A percentile compares a stretch with the other conserved stretches of the same genome.
Evolutionary conservation across 2,797 vertebrate genomes (phyloP).

Genomic region (Myoxocephalus aenaeus): DNA sequence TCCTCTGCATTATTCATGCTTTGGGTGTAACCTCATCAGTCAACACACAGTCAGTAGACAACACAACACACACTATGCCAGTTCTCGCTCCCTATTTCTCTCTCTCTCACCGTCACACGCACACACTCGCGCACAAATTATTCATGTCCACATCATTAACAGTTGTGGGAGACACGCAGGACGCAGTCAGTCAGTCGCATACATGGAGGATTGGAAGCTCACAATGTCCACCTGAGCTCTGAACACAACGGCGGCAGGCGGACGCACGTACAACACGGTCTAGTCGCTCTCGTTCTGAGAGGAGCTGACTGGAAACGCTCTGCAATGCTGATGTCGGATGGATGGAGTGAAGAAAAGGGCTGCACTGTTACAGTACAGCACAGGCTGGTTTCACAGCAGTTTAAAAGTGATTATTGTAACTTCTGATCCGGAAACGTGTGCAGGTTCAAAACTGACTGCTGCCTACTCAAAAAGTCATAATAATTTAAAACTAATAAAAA

Average conservation of each 20-base stretch:
- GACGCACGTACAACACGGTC: no score
- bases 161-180: constrained; percentile 24
- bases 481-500: background rate
- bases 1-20: constrained; percentile 74
- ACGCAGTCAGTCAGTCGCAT: constrained; percentile 24
- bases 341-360: background rate
- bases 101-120: constrained; percentile 1
- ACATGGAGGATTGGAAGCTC: background rate
- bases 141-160: constrained; percentile 51
- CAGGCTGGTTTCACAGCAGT: background rate
- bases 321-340: constrained; percentile 18
- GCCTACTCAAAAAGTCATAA: background rate
- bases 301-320: constrained; percentile 9
- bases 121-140: constrained; percentile 37
- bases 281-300: background rate
- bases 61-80: constrained; percentile 52
- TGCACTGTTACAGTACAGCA: background rate
- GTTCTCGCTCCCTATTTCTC: background rate
- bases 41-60: constrained; percentile 62
- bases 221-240: background rate
- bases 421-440: background rate
- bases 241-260: background rate
- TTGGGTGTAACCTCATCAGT: constrained; percentile 77
- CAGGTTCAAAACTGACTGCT: background rate
- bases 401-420: background rate